A percentile compares a stretch with the other conserved stretches of the same genome.
Evolutionary conservation across 2,888 invertebrate genomes (phyloP).

Genomic region (Patella pellucida): DNA sequence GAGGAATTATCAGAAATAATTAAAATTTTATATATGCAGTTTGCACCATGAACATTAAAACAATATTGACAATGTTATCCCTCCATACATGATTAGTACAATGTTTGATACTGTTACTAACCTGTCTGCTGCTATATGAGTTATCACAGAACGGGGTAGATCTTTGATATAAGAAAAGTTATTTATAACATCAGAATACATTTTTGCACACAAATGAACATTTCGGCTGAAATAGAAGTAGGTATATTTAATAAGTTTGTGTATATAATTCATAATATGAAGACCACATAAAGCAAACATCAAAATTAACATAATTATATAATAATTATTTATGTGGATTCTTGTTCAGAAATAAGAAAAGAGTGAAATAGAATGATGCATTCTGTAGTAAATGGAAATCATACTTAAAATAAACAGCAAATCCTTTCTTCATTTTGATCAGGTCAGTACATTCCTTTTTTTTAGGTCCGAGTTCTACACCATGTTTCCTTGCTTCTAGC

Average conservation of each 20-base stretch:
- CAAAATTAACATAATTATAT: neutral
- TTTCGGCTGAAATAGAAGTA: constrained; percentile 41
- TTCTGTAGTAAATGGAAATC: neutral
- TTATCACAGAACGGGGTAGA: constrained; percentile 81
- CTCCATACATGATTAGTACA: too few relatives aligned
- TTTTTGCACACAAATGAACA: constrained; percentile 75
- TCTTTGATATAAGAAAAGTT: constrained; percentile 80
- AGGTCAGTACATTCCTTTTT: constrained; percentile 55
- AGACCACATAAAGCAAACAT: too few relatives aligned
- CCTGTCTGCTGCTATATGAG: constrained; percentile 78
- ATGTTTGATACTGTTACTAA: constrained; percentile 36
- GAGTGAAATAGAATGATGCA: too few relatives aligned
- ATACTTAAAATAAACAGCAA: neutral
- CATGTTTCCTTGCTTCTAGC: constrained; percentile 87
- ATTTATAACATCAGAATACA: constrained; percentile 77
- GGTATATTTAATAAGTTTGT: neutral
- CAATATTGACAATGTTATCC: too few relatives aligned
- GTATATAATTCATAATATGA: too few relatives aligned
- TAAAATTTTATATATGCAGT: too few relatives aligned
- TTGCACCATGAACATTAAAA: too few relatives aligned
- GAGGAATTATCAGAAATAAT: too few relatives aligned
- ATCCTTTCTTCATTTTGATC: neutral
- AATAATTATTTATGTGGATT: neutral
- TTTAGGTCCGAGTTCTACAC: constrained; percentile 78
- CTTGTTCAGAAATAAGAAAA: too few relatives aligned